A percentile compares a stretch with the other conserved stretches of the same genome.
Evolutionary conservation across 2,113 vertebrate species (phyloP).

Genomic region (Mormyrus lacerda): DNA sequence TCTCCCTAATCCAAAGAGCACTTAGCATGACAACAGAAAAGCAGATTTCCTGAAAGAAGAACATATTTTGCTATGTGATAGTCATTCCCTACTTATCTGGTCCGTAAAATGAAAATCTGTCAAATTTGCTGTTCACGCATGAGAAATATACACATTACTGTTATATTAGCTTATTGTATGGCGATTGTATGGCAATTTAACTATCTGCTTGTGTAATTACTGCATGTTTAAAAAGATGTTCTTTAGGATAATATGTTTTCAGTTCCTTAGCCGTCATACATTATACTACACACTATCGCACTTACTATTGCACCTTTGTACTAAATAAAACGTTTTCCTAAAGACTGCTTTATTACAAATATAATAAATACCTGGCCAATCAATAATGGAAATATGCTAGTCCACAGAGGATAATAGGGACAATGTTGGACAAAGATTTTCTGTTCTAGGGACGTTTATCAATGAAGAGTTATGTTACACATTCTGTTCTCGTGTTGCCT

Average conservation of each 20-base stretch:
- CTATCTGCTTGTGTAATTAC: background rate
- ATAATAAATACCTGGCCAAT: background rate
- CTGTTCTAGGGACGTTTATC: conserved; percentile 28
- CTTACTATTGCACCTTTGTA: background rate
- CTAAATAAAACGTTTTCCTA: background rate
- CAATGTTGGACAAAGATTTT: background rate
- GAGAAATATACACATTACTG: conserved; percentile 8
- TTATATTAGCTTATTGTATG: background rate
- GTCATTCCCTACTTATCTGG: background rate
- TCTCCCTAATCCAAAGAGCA: conserved; percentile 42
- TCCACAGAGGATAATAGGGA: background rate
- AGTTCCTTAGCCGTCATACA: background rate
- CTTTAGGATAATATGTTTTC: background rate
- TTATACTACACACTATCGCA: background rate
- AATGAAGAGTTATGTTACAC: conserved; percentile 51
- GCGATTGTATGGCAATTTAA: background rate
- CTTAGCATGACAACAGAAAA: conserved; percentile 33
- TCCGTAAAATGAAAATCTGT: background rate
- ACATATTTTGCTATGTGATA: background rate
- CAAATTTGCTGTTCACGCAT: background rate
- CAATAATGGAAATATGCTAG: background rate
- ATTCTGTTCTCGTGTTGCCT: conserved; percentile 55
- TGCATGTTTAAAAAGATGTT: background rate
- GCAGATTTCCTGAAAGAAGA: conserved; percentile 17
- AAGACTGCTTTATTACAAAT: background rate